Conservation (phyloP, 2,113 vertebrate species). For the Oxyruncus cristatus region DNA sequence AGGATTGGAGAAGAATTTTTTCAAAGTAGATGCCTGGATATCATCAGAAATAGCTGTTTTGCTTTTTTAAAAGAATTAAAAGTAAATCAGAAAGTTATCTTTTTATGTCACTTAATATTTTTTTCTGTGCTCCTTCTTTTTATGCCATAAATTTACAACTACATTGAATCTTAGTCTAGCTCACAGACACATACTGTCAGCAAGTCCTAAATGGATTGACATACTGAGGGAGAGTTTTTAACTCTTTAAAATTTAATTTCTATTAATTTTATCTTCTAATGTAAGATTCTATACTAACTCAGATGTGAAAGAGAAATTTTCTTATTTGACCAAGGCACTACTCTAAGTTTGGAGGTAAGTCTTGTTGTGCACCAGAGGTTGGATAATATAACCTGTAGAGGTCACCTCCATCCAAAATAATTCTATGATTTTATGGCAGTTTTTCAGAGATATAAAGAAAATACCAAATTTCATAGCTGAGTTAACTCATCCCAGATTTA, state of each 20-base stretch:
- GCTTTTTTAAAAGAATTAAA: not conserved
- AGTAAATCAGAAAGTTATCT: not conserved
- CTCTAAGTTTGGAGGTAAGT: not conserved
- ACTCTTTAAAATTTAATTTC: not conserved
- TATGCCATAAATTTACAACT: not conserved
- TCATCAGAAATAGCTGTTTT: not conserved
- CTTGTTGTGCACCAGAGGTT: not conserved
- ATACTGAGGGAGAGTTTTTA: not conserved
- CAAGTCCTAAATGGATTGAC: not conserved
- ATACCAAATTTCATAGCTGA: not conserved
- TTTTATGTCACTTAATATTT: not conserved
- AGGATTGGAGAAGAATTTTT: not conserved
- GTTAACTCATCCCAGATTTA: not conserved
- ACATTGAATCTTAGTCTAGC: not conserved
- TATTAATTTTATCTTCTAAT: not conserved
- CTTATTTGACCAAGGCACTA: not conserved
- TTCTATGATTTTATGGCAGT: not conserved
- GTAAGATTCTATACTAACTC: not conserved
- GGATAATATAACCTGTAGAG: not conserved
- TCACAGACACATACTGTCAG: not conserved
- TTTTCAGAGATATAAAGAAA: not conserved
- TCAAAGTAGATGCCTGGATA: not conserved
- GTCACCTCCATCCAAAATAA: not conserved
- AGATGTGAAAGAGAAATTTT: not conserved
- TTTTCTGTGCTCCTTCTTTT: not conserved